Base-by-base conservation (phyloP, 2,113 vertebrate genomes). In the Pungitius pungitius region DNA sequence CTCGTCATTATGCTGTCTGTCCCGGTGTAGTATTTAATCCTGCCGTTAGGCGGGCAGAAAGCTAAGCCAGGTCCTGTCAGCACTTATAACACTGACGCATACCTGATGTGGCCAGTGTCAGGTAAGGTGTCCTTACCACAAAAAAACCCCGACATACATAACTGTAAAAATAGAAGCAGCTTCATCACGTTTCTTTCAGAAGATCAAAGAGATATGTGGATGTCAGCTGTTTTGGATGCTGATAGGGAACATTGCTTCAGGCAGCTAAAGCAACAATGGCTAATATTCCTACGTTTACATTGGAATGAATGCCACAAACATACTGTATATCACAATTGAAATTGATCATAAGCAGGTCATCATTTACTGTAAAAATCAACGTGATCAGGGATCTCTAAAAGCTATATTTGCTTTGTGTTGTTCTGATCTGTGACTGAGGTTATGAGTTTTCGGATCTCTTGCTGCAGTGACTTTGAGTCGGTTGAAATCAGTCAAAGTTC, bases 41-140 rank as follows among this genome's bases (percentile, higher is more conserved):
- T 75, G 55, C 55, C 33, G 27, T 24, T 49, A 70, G 39, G 40
- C 39, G 6, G 22, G 51, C 39, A 58, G 27, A 59, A 22, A 39
- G 24, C 20, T 8, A 26, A 27, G 15, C 55, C 30, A 4, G 0
- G 18, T 22, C 27, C 42, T 26, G 18, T 52, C 55, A 47, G n/a
- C 35, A 27, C 20, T 1, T 18, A 15, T 6, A 57, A 26, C 27
- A 27, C 10, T 57, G 43, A n/a, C 5, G 1, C 7, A 35, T 35
- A 7, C 12, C 33, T 26, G 40, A 64, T 45, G 52, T 26, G 26
- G 8, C 54, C 65, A 18, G 24, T 43, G 51, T 47, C 15, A 35
- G 3, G 6, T 47, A 33, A n/a, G 8, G 9, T 12, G 24, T 27
- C 27, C 8, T 45, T 13, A 66, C 55, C 24, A 8, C 9, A 51